Percentiles rank a stretch among this genome's conserved stretches.
Conservation (phyloP, 2,888 invertebrate genomes). For the Griposia aprilina region DNA sequence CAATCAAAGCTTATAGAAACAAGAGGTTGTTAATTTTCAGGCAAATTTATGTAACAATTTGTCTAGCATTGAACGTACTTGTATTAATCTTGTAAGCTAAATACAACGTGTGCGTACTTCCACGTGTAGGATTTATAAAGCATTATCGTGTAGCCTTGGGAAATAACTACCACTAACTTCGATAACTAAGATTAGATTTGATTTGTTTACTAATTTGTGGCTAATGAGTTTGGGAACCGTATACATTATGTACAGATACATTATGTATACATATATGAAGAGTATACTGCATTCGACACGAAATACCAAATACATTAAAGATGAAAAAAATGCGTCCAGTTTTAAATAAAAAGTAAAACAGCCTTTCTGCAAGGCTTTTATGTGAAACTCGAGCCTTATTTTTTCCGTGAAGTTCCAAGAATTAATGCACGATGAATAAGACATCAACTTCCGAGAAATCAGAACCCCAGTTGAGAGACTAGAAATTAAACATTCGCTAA, state of each 20-base stretch:
- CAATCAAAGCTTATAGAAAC: slow-evolving; percentile 28
- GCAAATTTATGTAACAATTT: slow-evolving; percentile 29
- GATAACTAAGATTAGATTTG: slow-evolving; percentile 21
- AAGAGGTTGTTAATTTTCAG: slow-evolving; percentile 23
- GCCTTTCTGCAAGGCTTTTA: background rate
- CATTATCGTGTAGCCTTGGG: slow-evolving; percentile 19
- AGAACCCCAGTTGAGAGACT: background rate
- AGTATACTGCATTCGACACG: background rate
- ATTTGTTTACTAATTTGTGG: slow-evolving; percentile 18
- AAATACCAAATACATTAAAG: background rate
- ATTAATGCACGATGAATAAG: slow-evolving; percentile 21
- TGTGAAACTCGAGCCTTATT: background rate
- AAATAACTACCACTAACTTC: slow-evolving; percentile 22
- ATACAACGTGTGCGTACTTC: background rate
- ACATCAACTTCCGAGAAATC: slow-evolving; percentile 20
- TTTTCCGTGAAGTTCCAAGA: background rate
- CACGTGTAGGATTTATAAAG: slow-evolving; percentile 23
- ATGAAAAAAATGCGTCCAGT: background rate
- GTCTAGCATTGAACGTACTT: slow-evolving; percentile 11
- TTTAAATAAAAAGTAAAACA: background rate
- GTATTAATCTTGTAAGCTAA: slow-evolving; percentile 12
- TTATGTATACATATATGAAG: background rate
- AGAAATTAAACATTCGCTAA: background rate
- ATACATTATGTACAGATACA: background rate
- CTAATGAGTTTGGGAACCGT: slow-evolving; percentile 2